phyloP scores from a whole-genome alignment of 2,797 vertebrate genomes.

The Tenualosa ilisha region DNA sequence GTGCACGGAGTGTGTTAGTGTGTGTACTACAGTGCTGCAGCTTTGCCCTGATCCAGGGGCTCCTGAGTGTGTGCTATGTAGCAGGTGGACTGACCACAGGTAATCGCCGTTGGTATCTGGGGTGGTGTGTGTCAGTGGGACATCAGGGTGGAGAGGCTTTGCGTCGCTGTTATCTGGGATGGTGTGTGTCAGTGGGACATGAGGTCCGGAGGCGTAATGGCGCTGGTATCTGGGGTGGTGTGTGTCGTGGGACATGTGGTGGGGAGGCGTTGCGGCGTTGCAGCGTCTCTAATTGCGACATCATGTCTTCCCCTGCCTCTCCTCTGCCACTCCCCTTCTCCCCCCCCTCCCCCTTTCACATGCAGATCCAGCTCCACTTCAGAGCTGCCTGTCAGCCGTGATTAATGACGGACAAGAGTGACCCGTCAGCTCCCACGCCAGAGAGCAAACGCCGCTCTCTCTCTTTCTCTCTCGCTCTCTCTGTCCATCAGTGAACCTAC shows the following conservation, averaged over 20 bases:
- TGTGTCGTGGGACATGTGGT: neutral
- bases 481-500: conserved; percentile 42
- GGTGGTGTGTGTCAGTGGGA: too few species aligned
- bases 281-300: neutral
- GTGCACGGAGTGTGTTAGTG: too few species aligned
- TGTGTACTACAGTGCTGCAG: too few species aligned
- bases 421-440: conserved; percentile 72
- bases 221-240: too few species aligned
- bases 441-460: conserved; percentile 38
- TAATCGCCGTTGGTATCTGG: too few species aligned
- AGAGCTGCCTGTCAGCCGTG: conserved; percentile 71
- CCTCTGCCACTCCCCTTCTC: conserved; percentile 35
- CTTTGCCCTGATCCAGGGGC: too few species aligned
- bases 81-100: too few species aligned
- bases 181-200: too few species aligned
- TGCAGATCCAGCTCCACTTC: conserved; percentile 71
- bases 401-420: conserved; percentile 71
- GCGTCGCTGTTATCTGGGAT: too few species aligned
- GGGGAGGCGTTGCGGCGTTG: neutral
- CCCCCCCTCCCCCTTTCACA: conserved; percentile 66
- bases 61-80: too few species aligned
- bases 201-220: too few species aligned
- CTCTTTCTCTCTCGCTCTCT: neutral
- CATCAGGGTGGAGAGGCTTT: too few species aligned
- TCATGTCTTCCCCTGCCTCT: conserved; percentile 9